Evolutionary conservation across 2,888 invertebrate species (phyloP), one percentile per base, ranked within the genome.

Genomic region (Brassicogethes aeneus): DNA sequence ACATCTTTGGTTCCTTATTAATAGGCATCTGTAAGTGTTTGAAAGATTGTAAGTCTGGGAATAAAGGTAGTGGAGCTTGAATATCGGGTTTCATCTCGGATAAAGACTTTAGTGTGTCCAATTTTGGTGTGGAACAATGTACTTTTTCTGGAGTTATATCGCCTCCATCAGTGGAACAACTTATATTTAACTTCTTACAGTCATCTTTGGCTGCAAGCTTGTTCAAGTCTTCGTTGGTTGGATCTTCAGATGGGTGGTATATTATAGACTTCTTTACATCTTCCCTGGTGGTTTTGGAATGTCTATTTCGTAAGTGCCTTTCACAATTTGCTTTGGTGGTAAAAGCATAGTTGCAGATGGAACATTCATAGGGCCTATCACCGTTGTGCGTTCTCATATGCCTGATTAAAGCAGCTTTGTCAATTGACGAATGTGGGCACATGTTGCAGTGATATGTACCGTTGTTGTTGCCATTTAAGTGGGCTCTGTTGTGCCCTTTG

Each of bases 281-380:
- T 52, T 92, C 89, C 40, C 91, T 77, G 1, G 85, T 83, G 1
- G 81, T 77, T 66, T 90, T 90, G 0, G 85, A 82, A 59, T 95
- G 95, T 15, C 92, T 79, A 65, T 95, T 95, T 49, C 93, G 76
- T 54, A 95, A 75, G 65, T 96, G 95, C 3, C 95, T 75, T 69
- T 96, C 95, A 65, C 96, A 96, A 63, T 96, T 95, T 1, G 95
- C 94, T 70, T 95, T 94, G 1, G 95, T 95, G 16, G 95, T 95
- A 66, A 96, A 96, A 2, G 94, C 93, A 61, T 91, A 94, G 59
- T 90, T 90, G 66, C 96, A 96, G n/a, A 94, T 77, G 1, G 85
- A 82, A 61, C 95, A 96, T 65, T 93, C 91, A 62, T 90, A 95
- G 0, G 95, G 95, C 8, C 94, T 76, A 57, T 95, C 94, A 0